Evolutionary conservation across 1,140 invertebrate genomes (phyloP).

Genomic region (Wasmannia auropunctata): DNA sequence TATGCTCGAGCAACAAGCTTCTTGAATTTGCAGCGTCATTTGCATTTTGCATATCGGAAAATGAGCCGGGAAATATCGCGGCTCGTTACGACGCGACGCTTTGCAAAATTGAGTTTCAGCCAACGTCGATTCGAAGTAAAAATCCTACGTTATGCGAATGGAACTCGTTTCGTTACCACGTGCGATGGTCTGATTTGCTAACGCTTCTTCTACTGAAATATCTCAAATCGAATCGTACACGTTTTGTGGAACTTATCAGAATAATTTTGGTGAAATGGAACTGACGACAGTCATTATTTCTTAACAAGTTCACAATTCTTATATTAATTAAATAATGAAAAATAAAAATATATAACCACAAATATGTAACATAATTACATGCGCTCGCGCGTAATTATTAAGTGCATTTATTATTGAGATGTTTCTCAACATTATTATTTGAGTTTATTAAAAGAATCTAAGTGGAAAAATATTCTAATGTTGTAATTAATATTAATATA

Average conservation of each 20-base stretch:
- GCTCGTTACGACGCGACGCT: neutral
- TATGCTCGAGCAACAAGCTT: slow-evolving; percentile 3
- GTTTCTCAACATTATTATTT: neutral
- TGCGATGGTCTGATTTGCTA: too few relatives aligned
- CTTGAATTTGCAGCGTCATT: neutral
- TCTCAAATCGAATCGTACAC: neutral
- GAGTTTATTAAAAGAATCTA: neutral
- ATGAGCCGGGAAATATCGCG: neutral
- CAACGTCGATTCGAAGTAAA: neutral
- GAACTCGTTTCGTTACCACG: neutral
- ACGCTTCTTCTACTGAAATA: slow-evolving; percentile 17
- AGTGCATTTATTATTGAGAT: neutral
- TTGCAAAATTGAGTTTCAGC: neutral
- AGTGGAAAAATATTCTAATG: neutral
- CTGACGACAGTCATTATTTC: neutral
- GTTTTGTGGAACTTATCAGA: neutral
- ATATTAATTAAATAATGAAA: slow-evolving; percentile 6
- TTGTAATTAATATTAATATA: slow-evolving; percentile 2
- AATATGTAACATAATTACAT: too few relatives aligned
- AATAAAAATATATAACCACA: neutral
- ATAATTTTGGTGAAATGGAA: neutral
- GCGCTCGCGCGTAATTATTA: neutral
- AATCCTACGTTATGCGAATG: neutral
- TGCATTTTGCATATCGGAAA: slow-evolving; percentile 2
- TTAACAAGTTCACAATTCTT: neutral